A percentile compares a stretch with the other conserved stretches of the same genome.
Evolutionary conservation across 2,888 invertebrate species (phyloP).

Genomic region (Erebia aethiops): DNA sequence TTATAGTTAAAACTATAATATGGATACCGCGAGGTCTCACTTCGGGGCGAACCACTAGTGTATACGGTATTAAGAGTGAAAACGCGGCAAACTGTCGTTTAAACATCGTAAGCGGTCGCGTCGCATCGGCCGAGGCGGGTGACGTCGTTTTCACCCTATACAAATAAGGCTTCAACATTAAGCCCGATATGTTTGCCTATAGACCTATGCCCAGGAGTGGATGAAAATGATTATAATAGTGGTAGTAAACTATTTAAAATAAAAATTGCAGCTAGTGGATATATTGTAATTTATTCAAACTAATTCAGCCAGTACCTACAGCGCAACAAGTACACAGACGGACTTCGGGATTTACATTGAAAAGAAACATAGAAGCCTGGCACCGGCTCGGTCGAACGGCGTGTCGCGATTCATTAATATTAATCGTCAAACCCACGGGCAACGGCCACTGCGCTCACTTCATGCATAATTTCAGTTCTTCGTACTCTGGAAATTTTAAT

Average conservation of each 20-base stretch:
- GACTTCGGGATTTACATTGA: slow-evolving; percentile 69
- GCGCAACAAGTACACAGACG: slow-evolving; percentile 62
- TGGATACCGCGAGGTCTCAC: too few relatives aligned
- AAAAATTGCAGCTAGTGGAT: slow-evolving; percentile 5
- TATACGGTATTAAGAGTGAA: too few relatives aligned
- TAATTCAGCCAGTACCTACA: slow-evolving; percentile 35
- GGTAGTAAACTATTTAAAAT: background rate
- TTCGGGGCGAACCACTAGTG: too few relatives aligned
- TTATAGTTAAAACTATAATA: too few relatives aligned
- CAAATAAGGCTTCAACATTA: too few relatives aligned
- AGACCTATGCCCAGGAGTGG: background rate
- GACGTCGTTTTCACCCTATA: too few relatives aligned
- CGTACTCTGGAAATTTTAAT: slow-evolving; percentile 73
- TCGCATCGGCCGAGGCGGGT: too few relatives aligned
- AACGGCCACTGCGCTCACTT: slow-evolving; percentile 68
- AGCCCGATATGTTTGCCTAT: background rate
- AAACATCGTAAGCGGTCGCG: too few relatives aligned
- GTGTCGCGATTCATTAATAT: slow-evolving; percentile 80
- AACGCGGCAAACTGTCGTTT: too few relatives aligned
- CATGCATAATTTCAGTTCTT: slow-evolving; percentile 74
- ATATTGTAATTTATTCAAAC: slow-evolving; percentile 31
- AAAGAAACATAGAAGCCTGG: slow-evolving; percentile 66
- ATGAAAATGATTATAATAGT: background rate
- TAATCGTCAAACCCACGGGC: slow-evolving; percentile 68
- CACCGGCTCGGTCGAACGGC: slow-evolving; percentile 58